phyloP scores from a whole-genome alignment of 2,113 vertebrate genomes.

The Tachysurus vachellii region DNA sequence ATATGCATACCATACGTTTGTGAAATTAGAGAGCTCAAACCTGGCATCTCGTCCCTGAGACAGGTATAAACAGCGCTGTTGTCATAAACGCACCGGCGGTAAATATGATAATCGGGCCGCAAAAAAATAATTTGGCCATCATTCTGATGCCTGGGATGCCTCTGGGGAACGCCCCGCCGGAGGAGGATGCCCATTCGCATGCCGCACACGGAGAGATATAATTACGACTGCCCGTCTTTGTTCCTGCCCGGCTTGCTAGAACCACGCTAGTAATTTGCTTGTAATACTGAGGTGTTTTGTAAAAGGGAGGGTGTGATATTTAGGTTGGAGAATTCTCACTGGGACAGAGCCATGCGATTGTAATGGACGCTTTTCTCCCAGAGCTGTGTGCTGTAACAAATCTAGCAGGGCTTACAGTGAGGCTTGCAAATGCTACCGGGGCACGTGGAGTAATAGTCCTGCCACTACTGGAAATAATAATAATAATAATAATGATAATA shows the following conservation, averaged over 20 bases:
- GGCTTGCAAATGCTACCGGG: background rate
- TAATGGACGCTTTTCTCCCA: constrained; percentile 46
- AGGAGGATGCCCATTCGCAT: constrained; percentile 77
- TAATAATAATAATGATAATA: constrained; percentile 20
- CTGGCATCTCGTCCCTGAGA: constrained; percentile 65
- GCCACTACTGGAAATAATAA: constrained; percentile 7
- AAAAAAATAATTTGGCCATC: constrained; percentile 78
- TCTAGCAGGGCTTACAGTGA: constrained; percentile 6
- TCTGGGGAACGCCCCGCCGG: constrained; percentile 70
- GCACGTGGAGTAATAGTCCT: background rate
- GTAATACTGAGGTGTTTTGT: constrained; percentile 76
- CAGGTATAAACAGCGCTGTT: constrained; percentile 79
- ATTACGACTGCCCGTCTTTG: constrained; percentile 78
- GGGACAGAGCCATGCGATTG: constrained; percentile 61
- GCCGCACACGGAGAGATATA: constrained; percentile 76
- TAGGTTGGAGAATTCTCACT: constrained; percentile 67
- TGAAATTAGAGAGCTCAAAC: constrained; percentile 75
- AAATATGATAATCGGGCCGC: constrained; percentile 73
- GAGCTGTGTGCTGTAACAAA: constrained; percentile 36
- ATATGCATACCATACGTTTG: constrained; percentile 81
- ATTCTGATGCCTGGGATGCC: constrained; percentile 74
- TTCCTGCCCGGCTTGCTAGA: constrained; percentile 73
- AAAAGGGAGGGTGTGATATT: constrained; percentile 59
- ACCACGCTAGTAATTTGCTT: constrained; percentile 75
- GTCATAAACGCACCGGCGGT: constrained; percentile 72